These are phyloP conservation scores for Rugalucina vietnamica DNA, from an alignment of 2,888 invertebrate species.

Conservation along the genomic window DNA sequence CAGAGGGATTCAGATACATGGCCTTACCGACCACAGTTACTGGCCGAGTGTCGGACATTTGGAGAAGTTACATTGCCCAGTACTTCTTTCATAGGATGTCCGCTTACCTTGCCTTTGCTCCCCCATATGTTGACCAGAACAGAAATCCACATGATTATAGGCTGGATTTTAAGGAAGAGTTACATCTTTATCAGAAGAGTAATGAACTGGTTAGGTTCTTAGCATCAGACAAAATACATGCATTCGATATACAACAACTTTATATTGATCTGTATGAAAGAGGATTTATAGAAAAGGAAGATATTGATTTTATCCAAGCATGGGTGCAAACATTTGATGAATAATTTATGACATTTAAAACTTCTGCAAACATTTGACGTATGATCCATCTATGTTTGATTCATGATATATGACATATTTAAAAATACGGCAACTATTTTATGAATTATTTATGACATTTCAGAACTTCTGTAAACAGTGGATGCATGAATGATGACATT, in stretches of 20 bases:
- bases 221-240: neutral
- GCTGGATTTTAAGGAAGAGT: conserved; percentile 9
- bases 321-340: neutral
- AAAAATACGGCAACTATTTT: too few relatives aligned
- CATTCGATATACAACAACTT: neutral
- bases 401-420: too few relatives aligned
- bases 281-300: conserved; percentile 7
- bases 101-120: conserved; percentile 8
- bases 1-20: conserved; percentile 20
- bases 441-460: too few relatives aligned
- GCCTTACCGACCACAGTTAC: conserved; percentile 29
- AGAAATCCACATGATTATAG: conserved; percentile 29
- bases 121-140: conserved; percentile 39
- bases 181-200: conserved; percentile 3
- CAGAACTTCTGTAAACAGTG: too few relatives aligned
- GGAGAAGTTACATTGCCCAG: conserved; percentile 45
- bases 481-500: too few relatives aligned
- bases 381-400: too few relatives aligned
- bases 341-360: too few relatives aligned
- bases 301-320: neutral
- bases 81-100: conserved; percentile 22
- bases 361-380: too few relatives aligned
- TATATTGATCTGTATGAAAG: conserved; percentile 11
- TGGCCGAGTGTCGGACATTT: conserved; percentile 40
- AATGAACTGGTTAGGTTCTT: neutral